phyloP scores from a whole-genome alignment of 23 tunicate species.

The Styela clava region DNA sequence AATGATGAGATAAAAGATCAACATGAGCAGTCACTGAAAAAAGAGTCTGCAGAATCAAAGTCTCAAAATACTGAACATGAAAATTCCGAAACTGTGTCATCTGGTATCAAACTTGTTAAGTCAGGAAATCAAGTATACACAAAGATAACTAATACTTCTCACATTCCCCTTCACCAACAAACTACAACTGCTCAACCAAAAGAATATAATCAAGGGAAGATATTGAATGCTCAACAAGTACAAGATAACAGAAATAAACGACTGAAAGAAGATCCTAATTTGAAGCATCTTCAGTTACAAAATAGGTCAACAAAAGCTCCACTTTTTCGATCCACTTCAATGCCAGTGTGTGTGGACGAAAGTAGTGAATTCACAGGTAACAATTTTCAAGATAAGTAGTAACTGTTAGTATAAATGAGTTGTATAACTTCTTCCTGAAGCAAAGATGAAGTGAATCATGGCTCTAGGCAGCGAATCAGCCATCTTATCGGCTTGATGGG shows the following conservation, averaged over 20 bases:
- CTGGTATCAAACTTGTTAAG: conserved; percentile 12
- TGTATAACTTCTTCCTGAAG: too few species aligned
- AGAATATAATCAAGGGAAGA: not conserved
- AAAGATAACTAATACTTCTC: conserved; percentile 16
- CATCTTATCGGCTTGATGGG: too few species aligned
- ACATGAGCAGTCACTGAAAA: too few species aligned
- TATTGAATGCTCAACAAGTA: not conserved
- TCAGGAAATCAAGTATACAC: conserved; percentile 11
- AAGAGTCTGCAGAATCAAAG: too few species aligned
- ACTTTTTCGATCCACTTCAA: conserved; percentile 69
- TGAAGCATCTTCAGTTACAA: not conserved
- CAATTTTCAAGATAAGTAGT: too few species aligned
- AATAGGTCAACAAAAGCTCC: conserved; percentile 11
- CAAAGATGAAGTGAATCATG: too few species aligned
- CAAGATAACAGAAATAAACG: conserved; percentile 23
- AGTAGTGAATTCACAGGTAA: not conserved
- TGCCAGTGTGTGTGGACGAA: conserved; percentile 53
- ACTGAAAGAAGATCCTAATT: conserved; percentile 11
- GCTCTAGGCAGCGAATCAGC: too few species aligned
- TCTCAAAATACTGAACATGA: too few species aligned
- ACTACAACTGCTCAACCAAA: not conserved
- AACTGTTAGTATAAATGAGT: too few species aligned
- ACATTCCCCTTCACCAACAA: not conserved
- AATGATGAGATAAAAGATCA: too few species aligned
- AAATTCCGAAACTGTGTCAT: not conserved